These are phyloP conservation scores for Dolichallabes microphthalmus DNA, from an alignment of 2,113 vertebrate species.

Conservation along the genomic window DNA sequence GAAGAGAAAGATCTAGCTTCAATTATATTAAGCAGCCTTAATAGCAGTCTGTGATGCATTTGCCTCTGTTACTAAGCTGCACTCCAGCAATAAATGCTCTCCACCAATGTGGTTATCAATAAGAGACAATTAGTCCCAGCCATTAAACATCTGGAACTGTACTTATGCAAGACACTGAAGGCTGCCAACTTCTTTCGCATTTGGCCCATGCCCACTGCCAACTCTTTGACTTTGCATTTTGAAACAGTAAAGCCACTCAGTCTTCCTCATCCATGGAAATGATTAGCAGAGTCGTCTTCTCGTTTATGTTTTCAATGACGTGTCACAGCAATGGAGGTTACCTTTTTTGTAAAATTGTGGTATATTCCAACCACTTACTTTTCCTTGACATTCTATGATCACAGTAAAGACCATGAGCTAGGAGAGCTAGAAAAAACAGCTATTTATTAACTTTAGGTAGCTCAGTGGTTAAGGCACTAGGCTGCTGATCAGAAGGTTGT, in stretches of 20 bases:
- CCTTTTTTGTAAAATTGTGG: background rate
- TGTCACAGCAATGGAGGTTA: background rate
- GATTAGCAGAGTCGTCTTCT: background rate
- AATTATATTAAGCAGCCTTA: background rate
- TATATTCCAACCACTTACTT: background rate
- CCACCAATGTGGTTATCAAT: background rate
- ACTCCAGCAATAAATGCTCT: background rate
- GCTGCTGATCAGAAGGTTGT: background rate
- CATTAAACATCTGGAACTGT: background rate
- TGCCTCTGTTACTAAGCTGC: background rate
- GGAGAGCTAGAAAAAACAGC: background rate
- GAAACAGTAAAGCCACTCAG: background rate
- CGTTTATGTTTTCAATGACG: background rate
- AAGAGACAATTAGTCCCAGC: background rate
- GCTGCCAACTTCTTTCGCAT: background rate
- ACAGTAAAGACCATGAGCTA: background rate
- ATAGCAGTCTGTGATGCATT: background rate
- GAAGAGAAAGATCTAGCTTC: background rate
- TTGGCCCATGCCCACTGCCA: background rate
- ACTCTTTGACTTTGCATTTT: background rate
- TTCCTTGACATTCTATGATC: background rate
- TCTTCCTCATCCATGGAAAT: background rate
- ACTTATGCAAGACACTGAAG: background rate
- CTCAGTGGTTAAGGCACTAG: background rate
- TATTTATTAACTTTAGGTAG: background rate